Evolutionary conservation across 2,797 vertebrate species (phyloP).

Genomic region (Semotilus atromaculatus): DNA sequence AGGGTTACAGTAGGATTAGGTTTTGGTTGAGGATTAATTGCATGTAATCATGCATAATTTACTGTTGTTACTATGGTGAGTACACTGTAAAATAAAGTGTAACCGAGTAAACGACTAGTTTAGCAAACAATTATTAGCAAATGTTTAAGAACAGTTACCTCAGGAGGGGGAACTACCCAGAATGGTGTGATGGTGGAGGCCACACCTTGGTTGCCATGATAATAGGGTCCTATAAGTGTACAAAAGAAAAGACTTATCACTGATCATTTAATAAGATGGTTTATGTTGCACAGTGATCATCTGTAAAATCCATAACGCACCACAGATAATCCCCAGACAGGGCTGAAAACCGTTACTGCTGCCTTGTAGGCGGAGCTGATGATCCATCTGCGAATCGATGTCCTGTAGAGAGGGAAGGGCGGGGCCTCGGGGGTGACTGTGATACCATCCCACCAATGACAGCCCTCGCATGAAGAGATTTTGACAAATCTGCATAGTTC

Average conservation of each 20-base stretch:
- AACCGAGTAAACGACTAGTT: not conserved
- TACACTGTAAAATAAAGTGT: not conserved
- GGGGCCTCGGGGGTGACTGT: slow-evolving; percentile 92
- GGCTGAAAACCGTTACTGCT: slow-evolving; percentile 95
- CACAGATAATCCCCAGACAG: slow-evolving; percentile 93
- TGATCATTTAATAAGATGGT: not conserved
- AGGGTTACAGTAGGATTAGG: too few relatives aligned
- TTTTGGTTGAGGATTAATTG: too few relatives aligned
- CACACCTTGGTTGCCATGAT: slow-evolving; percentile 87
- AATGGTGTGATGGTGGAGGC: slow-evolving; percentile 94
- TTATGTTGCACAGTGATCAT: not conserved
- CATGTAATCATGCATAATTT: too few relatives aligned
- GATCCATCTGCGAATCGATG: slow-evolving; percentile 96
- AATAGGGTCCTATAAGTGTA: slow-evolving; percentile 87
- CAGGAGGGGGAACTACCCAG: slow-evolving; percentile 95
- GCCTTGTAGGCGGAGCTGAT: slow-evolving; percentile 94
- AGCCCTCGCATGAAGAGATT: slow-evolving; percentile 93
- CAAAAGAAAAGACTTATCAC: not conserved
- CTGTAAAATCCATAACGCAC: slow-evolving; percentile 71
- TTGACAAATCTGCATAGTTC: slow-evolving; percentile 87
- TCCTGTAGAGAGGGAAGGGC: slow-evolving; percentile 93
- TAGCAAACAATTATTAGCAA: not conserved
- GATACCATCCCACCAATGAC: slow-evolving; percentile 97
- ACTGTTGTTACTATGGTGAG: too few relatives aligned
- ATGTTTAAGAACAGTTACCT: slow-evolving; percentile 62